Evolutionary conservation across 92 coral and sea anemone genomes (phyloP).

Genomic region (Porites evermanni): DNA sequence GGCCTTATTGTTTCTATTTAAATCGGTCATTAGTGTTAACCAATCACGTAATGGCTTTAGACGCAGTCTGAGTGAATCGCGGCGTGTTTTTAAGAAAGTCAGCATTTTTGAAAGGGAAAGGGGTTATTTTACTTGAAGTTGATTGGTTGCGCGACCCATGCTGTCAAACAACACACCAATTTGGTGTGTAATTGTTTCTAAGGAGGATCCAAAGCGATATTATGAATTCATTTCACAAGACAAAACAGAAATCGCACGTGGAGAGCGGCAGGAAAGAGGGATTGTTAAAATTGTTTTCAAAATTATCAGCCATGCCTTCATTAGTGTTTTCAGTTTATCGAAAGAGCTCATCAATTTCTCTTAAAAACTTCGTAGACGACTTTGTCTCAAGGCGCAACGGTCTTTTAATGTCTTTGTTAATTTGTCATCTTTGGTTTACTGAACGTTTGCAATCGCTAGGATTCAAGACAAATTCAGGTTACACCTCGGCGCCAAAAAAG

Average conservation of each 20-base stretch:
- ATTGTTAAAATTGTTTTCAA: conserved; percentile 46
- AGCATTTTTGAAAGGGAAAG: conserved; percentile 58
- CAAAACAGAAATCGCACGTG: conserved; percentile 57
- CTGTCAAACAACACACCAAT: conserved; percentile 63
- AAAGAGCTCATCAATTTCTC: conserved; percentile 12
- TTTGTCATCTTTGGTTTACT: conserved; percentile 25
- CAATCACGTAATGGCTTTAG: conserved; percentile 75
- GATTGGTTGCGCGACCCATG: conserved; percentile 64
- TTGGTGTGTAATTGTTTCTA: conserved; percentile 65
- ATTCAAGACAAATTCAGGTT: conserved; percentile 33
- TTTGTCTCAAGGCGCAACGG: not conserved
- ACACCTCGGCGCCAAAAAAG: conserved; percentile 31
- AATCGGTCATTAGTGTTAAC: conserved; percentile 75
- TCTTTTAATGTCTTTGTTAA: conserved; percentile 28
- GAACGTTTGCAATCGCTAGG: conserved; percentile 5
- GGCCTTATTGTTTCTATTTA: conserved; percentile 92
- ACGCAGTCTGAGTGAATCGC: conserved; percentile 69
- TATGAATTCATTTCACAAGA: conserved; percentile 59
- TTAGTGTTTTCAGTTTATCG: conserved; percentile 10
- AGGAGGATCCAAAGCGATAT: conserved; percentile 78
- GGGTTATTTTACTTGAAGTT: conserved; percentile 55
- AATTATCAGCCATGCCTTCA: conserved; percentile 29
- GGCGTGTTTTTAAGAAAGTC: conserved; percentile 78
- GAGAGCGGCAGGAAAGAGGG: conserved; percentile 36
- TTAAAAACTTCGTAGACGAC: conserved; percentile 1